Evolutionary conservation across 2,888 invertebrate species (phyloP), one percentile per base, ranked within the genome.

Genomic region (Eupeodes luniger): DNA sequence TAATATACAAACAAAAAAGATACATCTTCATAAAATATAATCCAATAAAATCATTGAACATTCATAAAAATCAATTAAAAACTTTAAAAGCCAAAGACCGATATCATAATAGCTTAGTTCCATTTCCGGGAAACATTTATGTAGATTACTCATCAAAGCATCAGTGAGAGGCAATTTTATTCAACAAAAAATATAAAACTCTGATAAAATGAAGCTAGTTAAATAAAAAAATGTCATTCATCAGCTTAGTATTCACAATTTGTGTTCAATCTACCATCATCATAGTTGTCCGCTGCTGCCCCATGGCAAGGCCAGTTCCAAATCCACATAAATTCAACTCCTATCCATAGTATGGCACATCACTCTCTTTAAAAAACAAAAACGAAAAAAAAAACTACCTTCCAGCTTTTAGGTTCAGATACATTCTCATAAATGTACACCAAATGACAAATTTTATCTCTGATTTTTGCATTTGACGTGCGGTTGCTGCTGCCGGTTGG

Each of bases 371-470:
- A 77, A 78, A 44, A 16, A 19, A 11, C 19, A 66, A 47, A 47
- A 27, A 59, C 1, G 2, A 19, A 19, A 1, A 2, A 19, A 19
- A 19, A 27, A 27, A 27, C 27, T 27, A 59, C 66, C 77, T 67
- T 51, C 34, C 36, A 36, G n/a, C 40, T 40, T 69, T 55, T 19
- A 40, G 9, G 40, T 40, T 7, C 40, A 40, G 40, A 40, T 9
- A 36, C 14, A 11, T 10, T 7, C n/a, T 12, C 27, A 49, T 61
- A 67, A 64, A 76, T 83, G 87, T 80, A 76, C 83, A 87, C 36
- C 47, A 67, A 64, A 76, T 83, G 87, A 83, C 83, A 87, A 87
- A 83, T 87, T 83, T 87, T 84, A 81, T 84, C 61, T 77, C 77
- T 44, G 66, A 76, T 80, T 84, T 86, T 81, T 84, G 87, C 87